phyloP scores from a whole-genome alignment of 2,888 invertebrate species.

The Linnaemya vulpina region DNA sequence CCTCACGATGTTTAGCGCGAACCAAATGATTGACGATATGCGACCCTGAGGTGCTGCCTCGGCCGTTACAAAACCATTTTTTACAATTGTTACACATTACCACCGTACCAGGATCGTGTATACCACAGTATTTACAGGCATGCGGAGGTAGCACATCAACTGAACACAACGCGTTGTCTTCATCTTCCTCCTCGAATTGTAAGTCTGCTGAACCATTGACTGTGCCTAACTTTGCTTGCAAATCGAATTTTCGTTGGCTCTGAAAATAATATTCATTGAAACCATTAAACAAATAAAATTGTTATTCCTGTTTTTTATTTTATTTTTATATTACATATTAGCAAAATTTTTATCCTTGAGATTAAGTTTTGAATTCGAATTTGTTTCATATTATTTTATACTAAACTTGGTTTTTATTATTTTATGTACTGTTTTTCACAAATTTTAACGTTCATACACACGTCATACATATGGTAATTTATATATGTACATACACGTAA shows the following conservation, averaged over 20 bases:
- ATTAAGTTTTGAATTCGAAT: too few relatives aligned
- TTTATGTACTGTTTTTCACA: too few relatives aligned
- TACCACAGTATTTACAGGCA: constrained; percentile 99
- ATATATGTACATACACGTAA: too few relatives aligned
- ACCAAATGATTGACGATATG: constrained; percentile 99
- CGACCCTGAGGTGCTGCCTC: constrained; percentile 98
- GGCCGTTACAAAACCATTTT: constrained; percentile 99
- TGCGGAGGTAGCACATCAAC: constrained; percentile 95
- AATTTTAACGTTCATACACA: too few relatives aligned
- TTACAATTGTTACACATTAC: constrained; percentile 99
- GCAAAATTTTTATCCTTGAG: too few relatives aligned
- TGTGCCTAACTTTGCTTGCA: constrained; percentile 87
- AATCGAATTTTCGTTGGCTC: constrained; percentile 86
- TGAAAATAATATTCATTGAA: constrained; percentile 76
- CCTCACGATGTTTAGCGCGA: constrained; percentile 99
- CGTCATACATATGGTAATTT: too few relatives aligned
- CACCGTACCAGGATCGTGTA: constrained; percentile 95
- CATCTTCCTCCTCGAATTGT: constrained; percentile 98
- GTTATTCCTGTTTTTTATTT: too few relatives aligned
- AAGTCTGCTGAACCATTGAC: constrained; percentile 92
- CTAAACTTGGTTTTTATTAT: too few relatives aligned
- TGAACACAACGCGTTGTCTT: constrained; percentile 94
- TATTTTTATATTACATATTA: too few relatives aligned
- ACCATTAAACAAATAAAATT: too few relatives aligned
- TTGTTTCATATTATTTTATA: too few relatives aligned